Evolutionary conservation across 1,140 invertebrate genomes (phyloP).

Genomic region (Drosophila novamexicana): DNA sequence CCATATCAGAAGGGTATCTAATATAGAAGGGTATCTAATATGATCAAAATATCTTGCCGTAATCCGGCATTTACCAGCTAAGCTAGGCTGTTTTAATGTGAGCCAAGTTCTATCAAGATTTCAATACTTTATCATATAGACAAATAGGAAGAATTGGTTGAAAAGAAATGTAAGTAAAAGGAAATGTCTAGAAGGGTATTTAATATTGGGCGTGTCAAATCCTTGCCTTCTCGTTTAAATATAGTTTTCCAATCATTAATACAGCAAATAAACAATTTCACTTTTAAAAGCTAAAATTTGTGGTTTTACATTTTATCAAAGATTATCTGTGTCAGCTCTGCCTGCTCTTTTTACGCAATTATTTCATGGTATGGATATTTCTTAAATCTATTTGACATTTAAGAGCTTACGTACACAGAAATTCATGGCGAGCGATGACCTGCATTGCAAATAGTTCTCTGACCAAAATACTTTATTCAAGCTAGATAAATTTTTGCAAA

Average conservation of each 20-base stretch:
- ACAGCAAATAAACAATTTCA: not conserved
- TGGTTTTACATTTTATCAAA: not conserved
- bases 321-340: not conserved
- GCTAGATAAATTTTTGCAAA: conserved; percentile 18
- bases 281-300: not conserved
- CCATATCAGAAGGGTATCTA: too few relatives aligned
- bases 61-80: too few relatives aligned
- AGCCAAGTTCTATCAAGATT: too few relatives aligned
- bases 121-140: too few relatives aligned
- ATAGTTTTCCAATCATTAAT: not conserved
- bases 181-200: too few relatives aligned
- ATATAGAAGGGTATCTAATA: too few relatives aligned
- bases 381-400: conserved; percentile 5
- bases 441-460: conserved; percentile 13
- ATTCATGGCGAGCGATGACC: not conserved
- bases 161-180: too few relatives aligned
- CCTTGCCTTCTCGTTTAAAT: too few relatives aligned
- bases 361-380: conserved; percentile 3
- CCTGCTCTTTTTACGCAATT: not conserved
- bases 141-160: too few relatives aligned
- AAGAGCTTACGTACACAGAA: not conserved
- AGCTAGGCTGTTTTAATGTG: too few relatives aligned
- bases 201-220: not conserved
- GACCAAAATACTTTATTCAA: conserved; percentile 1
- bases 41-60: too few relatives aligned